Evolutionary conservation across 2,888 invertebrate species (phyloP).

Genomic region (Hyposoter didymator): DNA sequence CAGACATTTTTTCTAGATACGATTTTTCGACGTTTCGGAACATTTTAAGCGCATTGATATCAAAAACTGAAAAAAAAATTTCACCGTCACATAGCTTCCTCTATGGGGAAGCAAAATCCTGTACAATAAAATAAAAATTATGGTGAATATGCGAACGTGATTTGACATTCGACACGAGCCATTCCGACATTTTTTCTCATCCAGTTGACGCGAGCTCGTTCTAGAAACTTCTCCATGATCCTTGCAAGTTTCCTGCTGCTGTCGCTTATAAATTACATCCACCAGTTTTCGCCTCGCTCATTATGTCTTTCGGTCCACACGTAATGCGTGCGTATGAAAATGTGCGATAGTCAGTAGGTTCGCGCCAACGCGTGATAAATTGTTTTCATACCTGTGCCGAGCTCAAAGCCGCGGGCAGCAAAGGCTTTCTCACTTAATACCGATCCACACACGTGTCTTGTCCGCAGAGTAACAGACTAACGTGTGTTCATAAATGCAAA

Average conservation of each 20-base stretch:
- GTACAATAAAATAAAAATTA: neutral
- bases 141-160: neutral
- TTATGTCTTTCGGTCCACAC: conserved; percentile 43
- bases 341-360: conserved; percentile 18
- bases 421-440: conserved; percentile 35
- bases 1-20: too few relatives aligned
- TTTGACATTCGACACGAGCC: neutral
- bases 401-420: conserved; percentile 14
- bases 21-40: too few relatives aligned
- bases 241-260: conserved; percentile 23
- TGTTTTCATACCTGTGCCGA: conserved; percentile 28
- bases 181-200: neutral
- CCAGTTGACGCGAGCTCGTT: neutral
- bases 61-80: neutral
- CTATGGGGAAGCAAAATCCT: neutral
- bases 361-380: conserved; percentile 63
- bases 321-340: conserved; percentile 22
- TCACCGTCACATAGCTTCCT: too few relatives aligned
- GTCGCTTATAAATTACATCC: neutral
- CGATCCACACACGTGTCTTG: conserved; percentile 43
- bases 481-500: conserved; percentile 40
- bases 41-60: too few relatives aligned
- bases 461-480: neutral
- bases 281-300: conserved; percentile 48
- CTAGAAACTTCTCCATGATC: conserved; percentile 26